Base-by-base conservation (phyloP, 1,140 invertebrate species). In the Trichonephila inaurata region DNA sequence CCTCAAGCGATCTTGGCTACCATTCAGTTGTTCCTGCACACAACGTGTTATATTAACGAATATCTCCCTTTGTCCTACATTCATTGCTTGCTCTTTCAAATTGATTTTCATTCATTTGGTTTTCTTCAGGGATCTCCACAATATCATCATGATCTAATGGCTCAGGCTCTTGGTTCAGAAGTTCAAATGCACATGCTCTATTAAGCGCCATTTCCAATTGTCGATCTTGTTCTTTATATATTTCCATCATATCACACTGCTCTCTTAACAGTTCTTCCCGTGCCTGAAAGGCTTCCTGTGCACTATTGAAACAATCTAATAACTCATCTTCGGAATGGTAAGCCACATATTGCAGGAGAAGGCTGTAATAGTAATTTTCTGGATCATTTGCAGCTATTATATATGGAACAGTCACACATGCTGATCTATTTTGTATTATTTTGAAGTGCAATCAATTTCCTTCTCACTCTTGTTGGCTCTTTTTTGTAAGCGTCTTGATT, bases 21-120 rank as follows among this genome's bases (percentile, higher is more conserved):
- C 94, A 90, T 95, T 88, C 14, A 94, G 66, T 95, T 95, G 95
- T 24, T 92, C 82, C 77, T 93, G 62, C 94, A 95, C 92, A 94
- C 95, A 33, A 0, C 66, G 82, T 40, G 85, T 91, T 94, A 95
- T n/a, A n/a, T n/a, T n/a, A n/a, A n/a, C n/a, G n/a, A n/a, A n/a
- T n/a, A n/a, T n/a, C n/a, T n/a, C n/a, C n/a, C n/a, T n/a, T n/a
- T n/a, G n/a, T n/a, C n/a, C n/a, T n/a, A n/a, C n/a, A n/a, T n/a
- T n/a, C n/a, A n/a, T n/a, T n/a, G n/a, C n/a, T n/a, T n/a, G n/a
- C n/a, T n/a, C n/a, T n/a, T n/a, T n/a, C n/a, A n/a, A n/a, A n/a
- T n/a, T n/a, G n/a, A n/a, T n/a, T n/a, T n/a, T n/a, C n/a, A n/a
- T n/a, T n/a, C n/a, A n/a, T n/a, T n/a, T n/a, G n/a, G n/a, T n/a